Conservation (phyloP, 1,140 invertebrate species). For the Mylabris phalerata region DNA sequence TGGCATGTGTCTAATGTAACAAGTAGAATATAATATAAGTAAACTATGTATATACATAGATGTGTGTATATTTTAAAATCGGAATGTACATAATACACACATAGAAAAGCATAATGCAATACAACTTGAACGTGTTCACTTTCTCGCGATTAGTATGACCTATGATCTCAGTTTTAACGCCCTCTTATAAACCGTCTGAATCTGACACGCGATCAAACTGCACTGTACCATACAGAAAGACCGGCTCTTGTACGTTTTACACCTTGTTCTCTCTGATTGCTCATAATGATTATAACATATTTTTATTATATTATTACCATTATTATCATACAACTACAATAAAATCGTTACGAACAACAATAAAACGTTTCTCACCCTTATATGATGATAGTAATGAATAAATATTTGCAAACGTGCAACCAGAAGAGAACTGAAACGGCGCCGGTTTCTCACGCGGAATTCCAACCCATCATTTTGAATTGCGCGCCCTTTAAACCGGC, state of each 20-base stretch:
- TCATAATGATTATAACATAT: conserved; percentile 16
- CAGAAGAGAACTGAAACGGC: too few species aligned
- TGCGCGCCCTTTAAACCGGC: too few species aligned
- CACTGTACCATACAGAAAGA: background rate
- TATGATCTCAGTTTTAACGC: conserved; percentile 27
- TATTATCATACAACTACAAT: too few species aligned
- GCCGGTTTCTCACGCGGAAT: too few species aligned
- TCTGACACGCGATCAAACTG: conserved; percentile 26
- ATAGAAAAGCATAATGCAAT: conserved; percentile 9
- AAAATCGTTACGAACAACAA: too few species aligned
- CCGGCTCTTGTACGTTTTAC: conserved; percentile 19
- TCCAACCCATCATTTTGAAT: too few species aligned
- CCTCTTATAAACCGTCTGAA: conserved; percentile 18
- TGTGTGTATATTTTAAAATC: too few species aligned
- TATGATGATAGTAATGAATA: too few species aligned
- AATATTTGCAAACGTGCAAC: too few species aligned
- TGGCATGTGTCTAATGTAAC: conserved; percentile 17
- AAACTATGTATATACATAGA: too few species aligned
- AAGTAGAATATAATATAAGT: conserved; percentile 1
- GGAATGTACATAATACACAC: background rate
- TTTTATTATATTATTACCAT: background rate
- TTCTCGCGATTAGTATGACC: conserved; percentile 32
- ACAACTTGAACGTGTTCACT: conserved; percentile 22
- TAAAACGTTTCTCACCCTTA: too few species aligned
- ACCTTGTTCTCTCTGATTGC: conserved; percentile 20